Evolutionary conservation across 1,140 invertebrate species (phyloP), one percentile per base, ranked within the genome.

Genomic region (Adelges cooleyi): DNA sequence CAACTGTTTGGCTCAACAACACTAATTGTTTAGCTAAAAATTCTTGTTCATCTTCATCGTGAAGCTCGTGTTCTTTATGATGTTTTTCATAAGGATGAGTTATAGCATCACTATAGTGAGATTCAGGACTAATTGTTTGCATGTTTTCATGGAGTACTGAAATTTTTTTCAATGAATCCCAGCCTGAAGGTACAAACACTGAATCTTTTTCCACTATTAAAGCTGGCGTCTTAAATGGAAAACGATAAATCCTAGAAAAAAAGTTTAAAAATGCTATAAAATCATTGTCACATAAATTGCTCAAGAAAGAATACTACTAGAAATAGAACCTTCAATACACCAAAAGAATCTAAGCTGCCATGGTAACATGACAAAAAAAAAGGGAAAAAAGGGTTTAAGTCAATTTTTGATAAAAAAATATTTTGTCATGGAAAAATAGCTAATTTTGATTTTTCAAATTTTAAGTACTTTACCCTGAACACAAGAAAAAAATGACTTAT

Each of bases 101-200:
- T 68, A 97, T 94, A 62, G 96, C 82, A 73, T 96, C 90, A 71
- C 90, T 84, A 77, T 92, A 97, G 74, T 90, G 86, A 77, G 95
- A 92, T 71, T 94, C 89, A 9, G 93, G 89, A 76, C 91, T 93
- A 76, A 95, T 90, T 36, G 84, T 84, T 72, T 92, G 87, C 81
- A 98, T 87, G 77, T 95, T 97, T 78, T 98, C 95, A 77, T 94
- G 87, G 66, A 99, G 82, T 77, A 99, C 98, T 73, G 89, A 88
- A 74, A 99, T 96, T 80, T 99, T 99, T 77, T 98, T 98, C 75
- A 95, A 86, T 77, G 93, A 98, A 79, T 99, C 97, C 96, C 96
- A 99, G 52, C 96, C 96, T 69, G 94, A 85, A 65, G 96, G 96
- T 77, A 99, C 95, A 73, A 99, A 88, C 66, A 99, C 92, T 67